A percentile compares a stretch with the other conserved stretches of the same genome.
Evolutionary conservation across 2,797 vertebrate genomes (phyloP).

Genomic region (Steatocranus sp.): DNA sequence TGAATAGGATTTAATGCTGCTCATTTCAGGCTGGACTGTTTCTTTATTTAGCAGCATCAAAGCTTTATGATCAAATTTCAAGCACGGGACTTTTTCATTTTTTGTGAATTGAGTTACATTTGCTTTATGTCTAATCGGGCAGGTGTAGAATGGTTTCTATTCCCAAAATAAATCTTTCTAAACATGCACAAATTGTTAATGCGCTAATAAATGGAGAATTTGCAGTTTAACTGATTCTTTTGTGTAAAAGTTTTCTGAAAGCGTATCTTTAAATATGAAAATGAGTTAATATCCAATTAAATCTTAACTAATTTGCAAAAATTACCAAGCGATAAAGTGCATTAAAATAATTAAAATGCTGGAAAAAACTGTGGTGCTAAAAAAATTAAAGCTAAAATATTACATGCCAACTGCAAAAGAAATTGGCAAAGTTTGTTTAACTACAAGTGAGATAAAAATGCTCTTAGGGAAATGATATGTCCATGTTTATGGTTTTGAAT

Average conservation of each 20-base stretch:
- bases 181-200: neutral
- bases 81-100: neutral
- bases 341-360: neutral
- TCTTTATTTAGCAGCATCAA: neutral
- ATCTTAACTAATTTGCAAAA: neutral
- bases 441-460: neutral
- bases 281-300: neutral
- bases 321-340: neutral
- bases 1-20: neutral
- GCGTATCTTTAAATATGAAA: neutral
- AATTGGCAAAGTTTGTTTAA: neutral
- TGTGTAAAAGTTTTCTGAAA: neutral
- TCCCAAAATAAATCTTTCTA: neutral
- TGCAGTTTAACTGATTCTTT: neutral
- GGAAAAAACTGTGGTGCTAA: neutral
- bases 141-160: neutral
- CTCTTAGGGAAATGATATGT: constrained; percentile 27
- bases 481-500: constrained; percentile 43
- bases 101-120: neutral
- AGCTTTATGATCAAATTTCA: neutral
- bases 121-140: neutral
- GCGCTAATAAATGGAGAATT: neutral
- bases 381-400: neutral
- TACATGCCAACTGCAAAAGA: neutral
- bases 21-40: neutral